Base-by-base conservation (phyloP, 2,888 invertebrate genomes). In the Meliscaeva auricollis region DNA sequence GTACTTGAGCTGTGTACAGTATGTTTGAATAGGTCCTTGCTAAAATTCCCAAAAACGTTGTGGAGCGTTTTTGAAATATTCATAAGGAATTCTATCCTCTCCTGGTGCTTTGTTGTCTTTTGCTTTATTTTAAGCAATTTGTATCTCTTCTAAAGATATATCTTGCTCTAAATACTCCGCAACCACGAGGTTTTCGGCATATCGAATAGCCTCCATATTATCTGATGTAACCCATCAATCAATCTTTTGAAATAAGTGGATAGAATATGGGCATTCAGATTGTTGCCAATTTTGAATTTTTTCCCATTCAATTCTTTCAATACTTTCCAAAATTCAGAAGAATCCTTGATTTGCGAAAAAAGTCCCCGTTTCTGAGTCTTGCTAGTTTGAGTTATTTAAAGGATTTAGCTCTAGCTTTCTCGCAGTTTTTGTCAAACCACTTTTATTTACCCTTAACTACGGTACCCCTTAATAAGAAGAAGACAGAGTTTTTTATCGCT, bases 1-100 rank as follows among this genome's bases (percentile, higher is more conserved):
- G 44, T 15, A 44, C 44, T 44, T 15, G 11, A 44, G 44, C 44
- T 11, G 26, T n/a, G 1, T 26, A 9, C 8, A 52, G 6, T 26
- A 52, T 52, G 2, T 52, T 4, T 9, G 48, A 20, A 3, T n/a
- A 52, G 4, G 22, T 52, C 13, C 1, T 22, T 26, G 50, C 50
- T 26, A 52, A 26, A 52, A n/a, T 26, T 11, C 20, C 11, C 20
- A 48, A 48, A 48, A 20, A 48, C 2, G 7, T 2, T 13, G 11
- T 15, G 20, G 20, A 38, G 58, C 60, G n/a, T 41, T 41, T 58
- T 58, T 58, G 20, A 58, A 54, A 6, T 32, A 54, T n/a, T 56
- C 35, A 17, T 56, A 56, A 35, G 50, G 3, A 50, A 50, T 17
- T 38, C 20, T 38, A 22, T 38, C 38, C 0, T 38, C 17, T 38